Conservation (phyloP, 53 echinoderm and acorn worm species). For the Actinopyga echinites region DNA sequence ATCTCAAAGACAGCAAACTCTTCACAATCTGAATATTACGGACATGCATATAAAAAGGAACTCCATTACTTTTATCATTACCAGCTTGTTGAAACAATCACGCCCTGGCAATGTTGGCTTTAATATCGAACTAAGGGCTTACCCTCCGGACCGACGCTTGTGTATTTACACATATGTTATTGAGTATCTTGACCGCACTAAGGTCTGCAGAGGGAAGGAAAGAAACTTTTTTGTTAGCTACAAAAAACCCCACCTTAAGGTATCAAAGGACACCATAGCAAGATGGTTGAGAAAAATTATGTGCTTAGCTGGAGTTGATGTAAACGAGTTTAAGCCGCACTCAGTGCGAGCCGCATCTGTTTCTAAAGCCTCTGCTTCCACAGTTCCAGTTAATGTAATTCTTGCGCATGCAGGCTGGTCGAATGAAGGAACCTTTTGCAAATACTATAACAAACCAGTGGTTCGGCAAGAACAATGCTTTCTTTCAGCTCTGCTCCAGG, state of each 20-base stretch:
- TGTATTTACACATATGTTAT: conserved; percentile 13
- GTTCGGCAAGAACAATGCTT: not conserved
- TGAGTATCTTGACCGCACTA: conserved; percentile 17
- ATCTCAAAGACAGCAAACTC: conserved; percentile 52
- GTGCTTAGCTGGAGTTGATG: not conserved
- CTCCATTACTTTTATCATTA: conserved; percentile 25
- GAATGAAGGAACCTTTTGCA: conserved; percentile 14
- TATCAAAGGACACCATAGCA: conserved; percentile 23
- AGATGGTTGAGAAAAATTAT: conserved; percentile 10
- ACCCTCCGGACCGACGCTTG: conserved; percentile 2
- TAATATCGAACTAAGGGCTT: not conserved
- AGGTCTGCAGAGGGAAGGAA: not conserved
- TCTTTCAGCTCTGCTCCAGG: not conserved
- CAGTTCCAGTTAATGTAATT: not conserved
- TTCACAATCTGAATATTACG: conserved; percentile 32
- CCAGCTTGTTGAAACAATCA: conserved; percentile 24
- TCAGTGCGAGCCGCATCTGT: not conserved
- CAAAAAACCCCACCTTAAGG: not conserved
- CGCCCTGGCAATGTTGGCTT: conserved; percentile 7
- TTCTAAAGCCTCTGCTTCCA: conserved; percentile 2
- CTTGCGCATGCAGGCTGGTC: conserved; percentile 19
- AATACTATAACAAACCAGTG: conserved; percentile 20
- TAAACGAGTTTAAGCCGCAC: conserved; percentile 13
- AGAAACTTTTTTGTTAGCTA: conserved; percentile 11
- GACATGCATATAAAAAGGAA: conserved; percentile 19